Percentiles rank a stretch among this genome's conserved stretches.
phyloP scores from a whole-genome alignment of 2,888 invertebrate species.

The Sminthurides aquaticus region DNA sequence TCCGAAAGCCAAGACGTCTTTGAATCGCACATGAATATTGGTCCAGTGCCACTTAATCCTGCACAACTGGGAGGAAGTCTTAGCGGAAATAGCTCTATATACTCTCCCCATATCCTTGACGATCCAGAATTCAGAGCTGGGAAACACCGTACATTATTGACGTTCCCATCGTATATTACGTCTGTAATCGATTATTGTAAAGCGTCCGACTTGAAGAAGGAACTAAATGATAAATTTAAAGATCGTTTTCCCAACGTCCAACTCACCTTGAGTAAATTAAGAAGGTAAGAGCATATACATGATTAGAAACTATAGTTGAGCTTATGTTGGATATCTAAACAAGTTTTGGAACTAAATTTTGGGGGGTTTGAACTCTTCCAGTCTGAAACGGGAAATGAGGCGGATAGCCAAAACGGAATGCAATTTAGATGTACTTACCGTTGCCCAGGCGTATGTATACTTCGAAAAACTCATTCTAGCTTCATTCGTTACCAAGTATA shows the following conservation, averaged over 20 bases:
- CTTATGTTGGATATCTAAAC: not conserved
- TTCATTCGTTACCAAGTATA: constrained; percentile 86
- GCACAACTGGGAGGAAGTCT: not conserved
- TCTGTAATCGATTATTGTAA: constrained; percentile 95
- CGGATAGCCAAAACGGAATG: constrained; percentile 80
- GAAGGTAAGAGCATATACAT: constrained; percentile 68
- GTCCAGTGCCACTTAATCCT: not conserved
- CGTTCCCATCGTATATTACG: constrained; percentile 57
- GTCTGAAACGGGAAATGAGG: constrained; percentile 91
- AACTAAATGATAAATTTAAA: constrained; percentile 91
- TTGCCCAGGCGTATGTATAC: constrained; percentile 96
- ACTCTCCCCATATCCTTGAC: constrained; percentile 82
- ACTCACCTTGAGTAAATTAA: constrained; percentile 85
- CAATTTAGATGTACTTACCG: constrained; percentile 74
- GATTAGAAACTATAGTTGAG: not conserved
- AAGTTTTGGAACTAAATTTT: not conserved
- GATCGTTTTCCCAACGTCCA: constrained; percentile 92
- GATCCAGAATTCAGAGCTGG: constrained; percentile 84
- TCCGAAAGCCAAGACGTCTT: constrained; percentile 10
- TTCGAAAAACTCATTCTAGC: constrained; percentile 92
- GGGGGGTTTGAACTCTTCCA: constrained; percentile 46
- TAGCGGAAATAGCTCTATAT: constrained; percentile 49
- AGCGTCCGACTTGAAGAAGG: constrained; percentile 90
- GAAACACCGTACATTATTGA: constrained; percentile 71
- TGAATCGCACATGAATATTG: not conserved